phyloP scores from a whole-genome alignment of 2,113 vertebrate genomes.

The Apeltes quadracus region DNA sequence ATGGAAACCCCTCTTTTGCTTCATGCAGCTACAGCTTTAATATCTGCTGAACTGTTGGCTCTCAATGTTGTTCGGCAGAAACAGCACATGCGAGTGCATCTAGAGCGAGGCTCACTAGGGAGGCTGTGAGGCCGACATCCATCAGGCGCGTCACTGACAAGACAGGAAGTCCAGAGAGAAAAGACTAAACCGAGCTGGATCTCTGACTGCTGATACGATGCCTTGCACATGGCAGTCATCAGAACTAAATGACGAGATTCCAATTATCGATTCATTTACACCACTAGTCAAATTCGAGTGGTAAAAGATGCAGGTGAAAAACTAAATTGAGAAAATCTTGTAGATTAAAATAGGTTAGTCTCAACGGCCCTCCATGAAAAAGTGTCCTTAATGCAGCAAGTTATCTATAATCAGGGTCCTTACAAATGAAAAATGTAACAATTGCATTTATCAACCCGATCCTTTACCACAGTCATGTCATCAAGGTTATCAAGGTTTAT shows the following conservation, averaged over 20 bases:
- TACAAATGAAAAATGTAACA: constrained; percentile 29
- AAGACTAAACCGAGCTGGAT: constrained; percentile 46
- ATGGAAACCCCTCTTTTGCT: not conserved
- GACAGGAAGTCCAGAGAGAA: constrained; percentile 38
- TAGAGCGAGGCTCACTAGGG: constrained; percentile 36
- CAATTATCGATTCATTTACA: constrained; percentile 70
- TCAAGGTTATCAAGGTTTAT: constrained; percentile 25
- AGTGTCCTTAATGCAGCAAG: constrained; percentile 28
- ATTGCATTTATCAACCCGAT: not conserved
- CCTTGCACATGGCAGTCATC: constrained; percentile 42
- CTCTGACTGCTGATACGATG: constrained; percentile 45
- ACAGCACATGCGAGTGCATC: constrained; percentile 34
- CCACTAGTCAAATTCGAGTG: constrained; percentile 38
- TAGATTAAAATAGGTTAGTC: constrained; percentile 30
- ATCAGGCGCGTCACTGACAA: constrained; percentile 37
- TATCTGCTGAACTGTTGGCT: constrained; percentile 25
- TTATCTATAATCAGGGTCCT: constrained; percentile 29
- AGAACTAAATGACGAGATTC: constrained; percentile 76
- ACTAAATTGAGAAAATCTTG: constrained; percentile 45
- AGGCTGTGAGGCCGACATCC: constrained; percentile 34
- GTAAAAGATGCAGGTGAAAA: constrained; percentile 48
- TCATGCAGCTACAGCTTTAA: constrained; percentile 1
- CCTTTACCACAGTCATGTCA: constrained; percentile 2
- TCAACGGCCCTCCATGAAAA: constrained; percentile 37
- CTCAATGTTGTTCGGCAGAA: constrained; percentile 42